Base-by-base conservation (phyloP, 2,113 vertebrate genomes). In the Rynchops niger region DNA sequence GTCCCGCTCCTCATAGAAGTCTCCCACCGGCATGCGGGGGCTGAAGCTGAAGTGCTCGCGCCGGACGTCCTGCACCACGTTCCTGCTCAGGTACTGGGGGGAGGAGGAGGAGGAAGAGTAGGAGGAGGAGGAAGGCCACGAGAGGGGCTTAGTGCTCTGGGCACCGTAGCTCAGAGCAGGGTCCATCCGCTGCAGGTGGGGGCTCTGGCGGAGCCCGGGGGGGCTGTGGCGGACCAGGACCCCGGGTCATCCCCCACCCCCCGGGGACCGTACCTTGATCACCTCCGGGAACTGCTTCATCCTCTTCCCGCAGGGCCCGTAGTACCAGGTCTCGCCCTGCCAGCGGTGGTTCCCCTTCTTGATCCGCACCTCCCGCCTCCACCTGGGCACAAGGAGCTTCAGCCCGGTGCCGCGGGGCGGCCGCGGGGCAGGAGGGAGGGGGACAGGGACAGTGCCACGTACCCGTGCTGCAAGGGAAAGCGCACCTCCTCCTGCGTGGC, bases 31-130 rank as follows among this genome's bases (percentile, higher is more conserved):
- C 99, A 99, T 99, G 13, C 99, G 98, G 30, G 99, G 99, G 94
- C 99, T 99, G 98, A 99, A 99, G 97, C 99, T 99, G 98, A 99
- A 99, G 96, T 99, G 99, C 82, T 99, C 99, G 5, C 99, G 99
- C 45, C 98, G 98, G 36, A 99, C 99, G 3, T 95, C 97, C n/a
- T 98, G 98, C 74, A 98, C 98, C 67, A 98, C 96, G 20, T 99
- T 99, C 96, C 98, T 99, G 96, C 98, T 99, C 97, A 99, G 97
- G 97, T 99, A 99, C 99, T 99, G 92, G 4, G 49, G 53, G 34
- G 85, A 36, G 40, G 52, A 32, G 76, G 40, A 52, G 21, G 38
- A 52, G 18, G 49, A 66, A n/a, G n/a, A n/a, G n/a, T n/a, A n/a
- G 32, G 36, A 76, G 27, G 70, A 89, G 71, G 36, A 89, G 71